Evolutionary conservation across 2,888 invertebrate genomes (phyloP).

Genomic region (Parelbella ahira): DNA sequence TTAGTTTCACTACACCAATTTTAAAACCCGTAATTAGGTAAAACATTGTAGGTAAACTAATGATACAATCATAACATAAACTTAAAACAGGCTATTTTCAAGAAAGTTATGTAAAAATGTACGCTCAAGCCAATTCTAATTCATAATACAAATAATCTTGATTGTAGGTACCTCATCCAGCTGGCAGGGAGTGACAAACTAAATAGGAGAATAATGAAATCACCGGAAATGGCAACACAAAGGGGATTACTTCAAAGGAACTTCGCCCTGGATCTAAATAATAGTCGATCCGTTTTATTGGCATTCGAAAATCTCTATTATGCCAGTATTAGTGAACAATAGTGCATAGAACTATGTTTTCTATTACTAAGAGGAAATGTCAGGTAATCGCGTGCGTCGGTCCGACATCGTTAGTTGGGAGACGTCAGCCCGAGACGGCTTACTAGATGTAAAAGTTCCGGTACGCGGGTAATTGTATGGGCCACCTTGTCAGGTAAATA

Average conservation of each 20-base stretch:
- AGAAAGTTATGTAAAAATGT: too few species aligned
- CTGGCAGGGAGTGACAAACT: conserved; percentile 9
- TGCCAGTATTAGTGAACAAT: conserved; percentile 2
- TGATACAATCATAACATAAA: too few species aligned
- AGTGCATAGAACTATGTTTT: not conserved
- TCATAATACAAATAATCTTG: too few species aligned
- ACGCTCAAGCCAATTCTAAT: too few species aligned
- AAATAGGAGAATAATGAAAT: conserved; percentile 12
- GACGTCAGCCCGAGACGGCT: conserved; percentile 15
- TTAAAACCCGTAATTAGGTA: too few species aligned
- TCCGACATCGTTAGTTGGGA: conserved; percentile 5
- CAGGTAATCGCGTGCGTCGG: not conserved
- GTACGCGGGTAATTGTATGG: too few species aligned
- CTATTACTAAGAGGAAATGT: conserved; percentile 1
- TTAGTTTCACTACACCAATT: too few species aligned
- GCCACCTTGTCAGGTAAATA: too few species aligned
- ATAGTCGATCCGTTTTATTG: conserved; percentile 24
- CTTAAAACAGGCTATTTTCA: too few species aligned
- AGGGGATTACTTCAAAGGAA: conserved; percentile 18
- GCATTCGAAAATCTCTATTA: conserved; percentile 24
- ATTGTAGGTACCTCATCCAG: too few species aligned
- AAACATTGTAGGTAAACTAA: too few species aligned
- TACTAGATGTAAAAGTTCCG: too few species aligned
- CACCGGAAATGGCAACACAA: conserved; percentile 19
- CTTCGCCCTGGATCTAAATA: conserved; percentile 22